Base-by-base conservation (phyloP, 2,113 vertebrate genomes). In the Colinus virginianus region DNA sequence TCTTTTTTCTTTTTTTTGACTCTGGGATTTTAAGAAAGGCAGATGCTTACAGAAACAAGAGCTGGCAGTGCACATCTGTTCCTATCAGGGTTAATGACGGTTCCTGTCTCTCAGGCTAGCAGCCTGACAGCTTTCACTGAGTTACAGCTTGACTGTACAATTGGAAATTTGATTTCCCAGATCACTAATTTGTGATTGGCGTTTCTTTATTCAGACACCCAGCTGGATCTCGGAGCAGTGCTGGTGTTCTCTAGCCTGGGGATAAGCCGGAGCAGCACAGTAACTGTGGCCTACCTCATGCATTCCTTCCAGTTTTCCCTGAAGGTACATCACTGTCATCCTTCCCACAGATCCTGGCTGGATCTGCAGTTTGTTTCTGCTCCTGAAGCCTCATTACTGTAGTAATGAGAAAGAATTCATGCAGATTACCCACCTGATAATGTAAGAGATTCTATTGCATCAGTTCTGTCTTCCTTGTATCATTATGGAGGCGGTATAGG, bases 221-320 rank as follows among this genome's bases (percentile, higher is more conserved):
- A 98, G 82, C 49, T 97, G 15, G 40, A 45, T 4, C 46, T 6
- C 0, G 97, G 94, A 74, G 98, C 97, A 2, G 94, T 97, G 43
- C 92, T 99, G 95, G 93, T 99, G 38, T 97, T 97, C 92, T 99
- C 99, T 68, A 98, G 77, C 11, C 81, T 92, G 63, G 99, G 98
- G 30, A 95, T 98, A 43, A 98, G 98, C 88, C 97, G 98, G 21
- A 98, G 98, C 96, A 98, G 98, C 58, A 90, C 98, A 0, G 95
- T 74, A 4, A 45, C 95, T 48, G 90, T 99, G 30, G 98, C 98
- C 30, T 99, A 98, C 36, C 97, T 99, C 21, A 98, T 99, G 80
- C 96, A 98, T 38, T 88, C 80, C 26, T 95, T 97, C 3, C 93
- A 94, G 88, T 97, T 98, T 71, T 97, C 98, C 69, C 96, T 99